A percentile compares a stretch with the other conserved stretches of the same genome.
phyloP scores from a whole-genome alignment of 2,888 invertebrate species.

The Lepeophtheirus nordmannii region DNA sequence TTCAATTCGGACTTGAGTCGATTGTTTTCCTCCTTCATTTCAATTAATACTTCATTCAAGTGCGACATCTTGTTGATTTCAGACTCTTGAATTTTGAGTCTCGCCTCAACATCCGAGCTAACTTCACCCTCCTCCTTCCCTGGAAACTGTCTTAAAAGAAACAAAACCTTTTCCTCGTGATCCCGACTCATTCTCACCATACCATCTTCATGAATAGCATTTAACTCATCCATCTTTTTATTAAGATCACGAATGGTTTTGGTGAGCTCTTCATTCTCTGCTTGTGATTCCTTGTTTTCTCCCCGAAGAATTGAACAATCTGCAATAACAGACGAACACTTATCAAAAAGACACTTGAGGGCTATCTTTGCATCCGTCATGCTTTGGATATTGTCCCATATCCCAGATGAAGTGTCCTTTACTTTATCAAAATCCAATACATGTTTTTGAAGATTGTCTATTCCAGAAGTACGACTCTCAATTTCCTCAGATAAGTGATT shows the following conservation, averaged over 20 bases:
- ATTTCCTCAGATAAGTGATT: background rate
- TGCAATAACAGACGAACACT: background rate
- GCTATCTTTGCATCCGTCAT: conserved; percentile 35
- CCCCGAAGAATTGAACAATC: background rate
- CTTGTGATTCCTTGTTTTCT: background rate
- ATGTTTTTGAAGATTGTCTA: conserved; percentile 4
- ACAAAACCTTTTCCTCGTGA: conserved; percentile 45
- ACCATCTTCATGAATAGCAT: conserved; percentile 30
- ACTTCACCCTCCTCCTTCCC: conserved; percentile 25
- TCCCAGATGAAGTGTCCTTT: background rate
- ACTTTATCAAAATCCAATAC: background rate
- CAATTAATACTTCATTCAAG: conserved; percentile 11
- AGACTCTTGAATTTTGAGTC: conserved; percentile 20
- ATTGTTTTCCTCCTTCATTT: conserved; percentile 18
- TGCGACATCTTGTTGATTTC: conserved; percentile 23
- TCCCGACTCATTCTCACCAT: conserved; percentile 42
- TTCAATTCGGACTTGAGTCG: background rate
- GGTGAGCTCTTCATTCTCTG: background rate
- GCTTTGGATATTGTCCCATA: conserved; percentile 27
- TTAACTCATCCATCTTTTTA: conserved; percentile 39
- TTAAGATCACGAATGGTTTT: conserved; percentile 31
- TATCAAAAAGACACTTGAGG: conserved; percentile 31
- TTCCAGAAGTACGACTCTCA: background rate
- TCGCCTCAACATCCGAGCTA: background rate
- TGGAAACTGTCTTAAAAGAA: conserved; percentile 29